Base-by-base conservation (phyloP, 2,888 invertebrate genomes). In the Graphium colonna region DNA sequence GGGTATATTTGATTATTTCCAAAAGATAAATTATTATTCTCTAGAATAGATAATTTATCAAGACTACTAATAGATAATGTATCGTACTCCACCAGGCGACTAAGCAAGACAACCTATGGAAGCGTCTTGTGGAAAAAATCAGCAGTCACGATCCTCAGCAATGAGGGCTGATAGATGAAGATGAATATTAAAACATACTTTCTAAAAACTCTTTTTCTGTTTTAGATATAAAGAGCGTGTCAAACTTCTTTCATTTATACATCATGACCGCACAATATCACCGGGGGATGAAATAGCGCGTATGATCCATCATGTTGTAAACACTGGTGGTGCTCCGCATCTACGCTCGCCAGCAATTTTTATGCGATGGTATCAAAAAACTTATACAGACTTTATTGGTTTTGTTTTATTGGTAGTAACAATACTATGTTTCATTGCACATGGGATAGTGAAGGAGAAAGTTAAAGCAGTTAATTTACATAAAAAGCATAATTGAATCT, bases 291-390 rank as follows among this genome's bases (percentile, higher is more conserved):
- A 71, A 36, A 33, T 78, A 17, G 61, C 65, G 7, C 70, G 70
- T 56, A 78, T 78, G 76, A 68, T 75, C 3, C 60, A 68, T 28
- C 77, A 78, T 53, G 78, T 76, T 4, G 58, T 70, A n/a, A 59
- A 55, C 5, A 79, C 78, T 2, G 28, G 57, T 0, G 79, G 79
- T 0, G 76, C 79, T 1, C 60, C 58, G 0, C 76, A 77, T 57
- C 67, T 78, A 1, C 73, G 74, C 48, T 76, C 77, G 0, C 67
- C 67, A 0, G 76, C 73, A 0, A 63, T 76, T 1, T 12, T 55
- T 36, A 52, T 71, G 13, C 65, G 73, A n/a, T 67, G 69, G 65
- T 76, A 76, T 63, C 74, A 77, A 66, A 77, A 71, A 55, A 36
- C 66, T 15, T 78, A 73, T 50, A 59, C 78, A 1, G 77, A 80